Base-by-base conservation (phyloP, 2,797 vertebrate species). In the Brachyalestes nurse region DNA sequence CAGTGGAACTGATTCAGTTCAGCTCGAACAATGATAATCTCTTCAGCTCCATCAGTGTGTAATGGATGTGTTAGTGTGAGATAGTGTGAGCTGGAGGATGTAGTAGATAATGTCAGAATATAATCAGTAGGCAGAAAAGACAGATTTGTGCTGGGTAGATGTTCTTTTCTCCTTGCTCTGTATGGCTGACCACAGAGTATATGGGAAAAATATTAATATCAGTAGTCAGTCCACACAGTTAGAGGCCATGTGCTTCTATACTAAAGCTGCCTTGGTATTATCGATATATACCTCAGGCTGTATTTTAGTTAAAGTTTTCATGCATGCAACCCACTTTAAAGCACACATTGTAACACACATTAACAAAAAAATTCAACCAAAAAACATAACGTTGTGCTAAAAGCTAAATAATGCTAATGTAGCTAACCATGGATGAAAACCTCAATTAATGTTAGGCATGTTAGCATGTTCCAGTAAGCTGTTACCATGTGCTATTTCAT, bases 1-100 rank as follows among this genome's bases (percentile, higher is more conserved):
- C 75, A 19, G 61, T 62, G 61, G 82, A 78, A 23, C 34, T 6
- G 78, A 40, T 73, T 81, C 17, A 2, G 73, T 80, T 70, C 51
- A 47, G 66, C 76, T 61, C 19, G 74, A 73, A 81, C 75, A 58
- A 77, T 76, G 76, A 67, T 78, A 75, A 84, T 75, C 77, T 82
- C 51, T 45, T 78, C 58, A 34, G 60, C 75, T 80, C 75, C 58
- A 23, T 74, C 73, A 60, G 58, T 8, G 17, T 34, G 61, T 23
- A n/a, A 21, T 28, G 14, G 62, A 67, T 60, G 38, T 23, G 72
- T 60, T 77, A 75, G 72, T 55, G 55, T 12, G 60, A 25, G 53
- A 72, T 38, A 65, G 72, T 14, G 5, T 25, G 21, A 79, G 72
- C 19, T 69, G 62, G 34, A 67, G 62, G 55, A 0, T 78, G 51